Evolutionary conservation across 2,888 invertebrate species (phyloP).

Genomic region (Harmothoe impar): DNA sequence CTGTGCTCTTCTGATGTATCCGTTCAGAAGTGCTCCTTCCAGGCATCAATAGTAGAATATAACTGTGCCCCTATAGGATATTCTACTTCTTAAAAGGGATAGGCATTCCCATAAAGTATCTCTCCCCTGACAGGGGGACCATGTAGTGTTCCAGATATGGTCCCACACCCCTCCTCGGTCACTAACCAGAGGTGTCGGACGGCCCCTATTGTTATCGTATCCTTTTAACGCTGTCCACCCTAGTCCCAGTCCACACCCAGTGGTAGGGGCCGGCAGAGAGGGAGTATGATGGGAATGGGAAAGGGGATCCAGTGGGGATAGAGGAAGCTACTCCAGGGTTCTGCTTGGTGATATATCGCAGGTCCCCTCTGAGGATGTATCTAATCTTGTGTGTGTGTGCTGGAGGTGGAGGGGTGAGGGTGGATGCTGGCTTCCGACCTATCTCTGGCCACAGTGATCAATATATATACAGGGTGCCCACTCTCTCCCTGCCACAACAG

Average conservation of each 20-base stretch:
- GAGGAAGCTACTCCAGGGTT: background rate
- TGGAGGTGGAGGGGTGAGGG: background rate
- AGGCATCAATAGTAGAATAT: too few relatives aligned
- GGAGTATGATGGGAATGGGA: background rate
- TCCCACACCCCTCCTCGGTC: too few relatives aligned
- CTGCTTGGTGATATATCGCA: background rate
- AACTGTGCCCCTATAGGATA: too few relatives aligned
- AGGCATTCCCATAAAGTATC: too few relatives aligned
- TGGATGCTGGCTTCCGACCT: background rate
- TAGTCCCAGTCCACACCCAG: background rate
- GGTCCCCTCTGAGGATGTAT: background rate
- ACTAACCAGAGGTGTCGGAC: background rate
- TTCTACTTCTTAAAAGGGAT: too few relatives aligned
- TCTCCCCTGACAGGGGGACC: too few relatives aligned
- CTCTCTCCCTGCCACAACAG: background rate
- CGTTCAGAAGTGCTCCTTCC: too few relatives aligned
- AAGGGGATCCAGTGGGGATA: background rate
- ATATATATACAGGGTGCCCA: background rate
- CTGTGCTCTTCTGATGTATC: too few relatives aligned
- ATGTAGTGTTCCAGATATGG: too few relatives aligned
- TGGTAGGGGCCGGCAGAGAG: background rate
- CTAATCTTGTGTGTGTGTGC: background rate
- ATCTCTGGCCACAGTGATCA: background rate
- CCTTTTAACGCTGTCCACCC: background rate
- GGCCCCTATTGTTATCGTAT: constrained; percentile 16